phyloP scores from a whole-genome alignment of 2,797 vertebrate species.

The Gouania willdenowi region DNA sequence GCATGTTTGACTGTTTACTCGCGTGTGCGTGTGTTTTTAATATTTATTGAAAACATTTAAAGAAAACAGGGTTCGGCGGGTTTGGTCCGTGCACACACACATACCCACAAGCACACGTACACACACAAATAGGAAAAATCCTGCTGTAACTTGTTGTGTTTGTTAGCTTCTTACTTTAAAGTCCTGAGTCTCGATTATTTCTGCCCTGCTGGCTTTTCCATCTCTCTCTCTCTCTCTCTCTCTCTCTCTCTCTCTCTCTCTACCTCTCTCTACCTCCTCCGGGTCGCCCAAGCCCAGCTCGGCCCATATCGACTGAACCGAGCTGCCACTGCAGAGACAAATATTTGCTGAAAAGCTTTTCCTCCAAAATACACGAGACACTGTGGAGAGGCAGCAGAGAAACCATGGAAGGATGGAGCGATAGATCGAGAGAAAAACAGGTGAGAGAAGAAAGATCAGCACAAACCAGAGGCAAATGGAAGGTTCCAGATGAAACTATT shows the following conservation, averaged over 20 bases:
- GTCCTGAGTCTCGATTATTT: slow-evolving; percentile 58
- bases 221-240: slow-evolving; percentile 2
- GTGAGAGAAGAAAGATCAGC: too few species aligned
- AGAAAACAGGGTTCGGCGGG: too few species aligned
- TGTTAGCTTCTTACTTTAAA: slow-evolving; percentile 14
- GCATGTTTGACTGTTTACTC: slow-evolving; percentile 34
- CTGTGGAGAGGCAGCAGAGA: slow-evolving; percentile 36
- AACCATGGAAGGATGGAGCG: slow-evolving; percentile 13
- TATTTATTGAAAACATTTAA: too few species aligned
- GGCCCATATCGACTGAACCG: slow-evolving; percentile 69
- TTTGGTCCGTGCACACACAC: too few species aligned
- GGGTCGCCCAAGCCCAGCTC: slow-evolving; percentile 36
- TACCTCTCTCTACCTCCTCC: slow-evolving; percentile 1
- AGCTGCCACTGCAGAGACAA: slow-evolving; percentile 64
- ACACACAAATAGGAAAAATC: too few species aligned
- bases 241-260: too few species aligned
- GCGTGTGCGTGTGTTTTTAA: too few species aligned
- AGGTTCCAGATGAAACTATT: too few species aligned
- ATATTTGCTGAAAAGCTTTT: slow-evolving; percentile 79
- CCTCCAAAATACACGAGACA: slow-evolving; percentile 62
- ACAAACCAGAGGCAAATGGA: too few species aligned
- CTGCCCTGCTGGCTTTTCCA: slow-evolving; percentile 55
- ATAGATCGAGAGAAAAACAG: background rate
- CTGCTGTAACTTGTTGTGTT: too few species aligned
- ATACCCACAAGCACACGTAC: too few species aligned